Percentiles rank a stretch among this genome's conserved stretches.
phyloP scores from a whole-genome alignment of 1,140 invertebrate genomes.

The Cydia strobilella region DNA sequence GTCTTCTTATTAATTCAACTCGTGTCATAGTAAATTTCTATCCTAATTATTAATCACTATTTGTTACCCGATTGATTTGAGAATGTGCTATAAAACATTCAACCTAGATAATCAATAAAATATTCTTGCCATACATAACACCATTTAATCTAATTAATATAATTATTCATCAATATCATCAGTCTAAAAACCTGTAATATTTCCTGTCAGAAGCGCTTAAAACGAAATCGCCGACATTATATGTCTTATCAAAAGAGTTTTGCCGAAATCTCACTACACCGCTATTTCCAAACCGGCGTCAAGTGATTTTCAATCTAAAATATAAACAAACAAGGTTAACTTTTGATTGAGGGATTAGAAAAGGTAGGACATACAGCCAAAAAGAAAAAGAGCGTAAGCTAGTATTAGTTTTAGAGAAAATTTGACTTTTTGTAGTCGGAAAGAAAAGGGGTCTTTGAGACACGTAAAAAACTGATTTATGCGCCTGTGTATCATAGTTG shows the following conservation, averaged over 20 bases:
- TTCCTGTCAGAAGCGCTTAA: slow-evolving; percentile 29
- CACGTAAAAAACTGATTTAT: slow-evolving; percentile 17
- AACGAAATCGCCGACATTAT: slow-evolving; percentile 20
- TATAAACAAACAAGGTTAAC: background rate
- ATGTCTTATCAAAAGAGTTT: slow-evolving; percentile 27
- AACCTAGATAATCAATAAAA: no score
- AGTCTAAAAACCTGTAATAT: background rate
- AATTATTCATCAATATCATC: background rate
- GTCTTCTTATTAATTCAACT: no score
- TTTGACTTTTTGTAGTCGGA: background rate
- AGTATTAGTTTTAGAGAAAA: background rate
- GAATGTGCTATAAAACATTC: no score
- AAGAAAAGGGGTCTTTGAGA: background rate
- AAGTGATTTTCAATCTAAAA: background rate
- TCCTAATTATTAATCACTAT: no score
- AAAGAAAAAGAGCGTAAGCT: background rate
- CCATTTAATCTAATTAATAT: background rate
- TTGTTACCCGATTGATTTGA: no score
- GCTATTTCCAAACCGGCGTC: background rate
- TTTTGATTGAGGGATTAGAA: background rate
- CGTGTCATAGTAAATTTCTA: no score
- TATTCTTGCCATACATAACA: no score
- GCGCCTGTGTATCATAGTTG: background rate
- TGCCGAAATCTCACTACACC: background rate
- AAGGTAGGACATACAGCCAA: background rate